Percentiles rank a stretch among this genome's conserved stretches.
Conservation (phyloP, 2,888 invertebrate species). For the Andrena fulva region DNA sequence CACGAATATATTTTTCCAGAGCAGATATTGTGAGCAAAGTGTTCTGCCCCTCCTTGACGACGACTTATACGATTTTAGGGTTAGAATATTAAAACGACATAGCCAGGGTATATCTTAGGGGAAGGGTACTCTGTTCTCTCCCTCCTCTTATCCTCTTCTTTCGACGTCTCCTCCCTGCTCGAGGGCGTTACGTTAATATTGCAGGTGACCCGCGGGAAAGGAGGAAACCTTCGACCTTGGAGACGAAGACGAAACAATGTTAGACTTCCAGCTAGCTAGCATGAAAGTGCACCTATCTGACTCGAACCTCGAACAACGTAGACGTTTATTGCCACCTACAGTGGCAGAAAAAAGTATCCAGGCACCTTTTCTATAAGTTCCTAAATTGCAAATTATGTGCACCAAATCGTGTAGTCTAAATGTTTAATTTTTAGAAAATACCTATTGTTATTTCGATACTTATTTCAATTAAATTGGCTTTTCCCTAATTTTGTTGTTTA, state of each 20-base stretch:
- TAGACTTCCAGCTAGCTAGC: background rate
- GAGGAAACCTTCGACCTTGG: conserved; percentile 19
- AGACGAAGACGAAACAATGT: conserved; percentile 25
- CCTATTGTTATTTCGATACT: no score
- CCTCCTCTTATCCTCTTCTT: background rate
- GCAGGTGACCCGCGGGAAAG: conserved; percentile 28
- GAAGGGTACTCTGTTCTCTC: conserved; percentile 1
- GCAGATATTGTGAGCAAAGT: background rate
- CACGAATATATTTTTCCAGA: conserved; percentile 29
- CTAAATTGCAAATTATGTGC: no score
- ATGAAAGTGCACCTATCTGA: conserved; percentile 2
- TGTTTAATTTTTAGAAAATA: no score
- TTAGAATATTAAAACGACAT: conserved; percentile 65
- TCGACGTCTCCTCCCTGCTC: conserved; percentile 16
- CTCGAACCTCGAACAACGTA: background rate
- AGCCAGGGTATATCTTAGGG: conserved; percentile 28
- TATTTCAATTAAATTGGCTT: no score
- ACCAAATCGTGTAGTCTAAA: no score
- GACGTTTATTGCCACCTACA: conserved; percentile 27
- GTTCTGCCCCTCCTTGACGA: conserved; percentile 8
- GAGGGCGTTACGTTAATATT: conserved; percentile 60
- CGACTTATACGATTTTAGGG: conserved; percentile 62
- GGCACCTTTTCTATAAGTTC: no score
- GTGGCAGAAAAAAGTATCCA: no score
- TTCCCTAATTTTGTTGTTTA: no score